Evolutionary conservation across 2,888 invertebrate genomes (phyloP).

Genomic region (Seira sanloemensis): DNA sequence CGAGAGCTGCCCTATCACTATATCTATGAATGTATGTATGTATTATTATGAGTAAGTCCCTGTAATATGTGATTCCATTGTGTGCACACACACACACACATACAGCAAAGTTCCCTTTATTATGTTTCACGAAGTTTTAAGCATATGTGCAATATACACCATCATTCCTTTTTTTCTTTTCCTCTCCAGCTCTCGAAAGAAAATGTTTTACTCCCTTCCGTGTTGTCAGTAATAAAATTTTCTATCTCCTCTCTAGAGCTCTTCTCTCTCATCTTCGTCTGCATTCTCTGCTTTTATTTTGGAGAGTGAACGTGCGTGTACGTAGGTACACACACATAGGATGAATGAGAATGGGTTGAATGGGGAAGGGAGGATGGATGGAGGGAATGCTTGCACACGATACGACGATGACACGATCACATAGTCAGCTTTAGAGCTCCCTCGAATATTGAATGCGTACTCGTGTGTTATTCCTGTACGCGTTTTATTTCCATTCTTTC

Average conservation of each 20-base stretch:
- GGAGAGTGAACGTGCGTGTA: neutral
- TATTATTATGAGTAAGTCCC: too few species aligned
- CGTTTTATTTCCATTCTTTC: conserved; percentile 1
- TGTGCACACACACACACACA: neutral
- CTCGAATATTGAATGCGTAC: conserved; percentile 29
- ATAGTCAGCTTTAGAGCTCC: conserved; percentile 20
- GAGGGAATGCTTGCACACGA: conserved; percentile 15
- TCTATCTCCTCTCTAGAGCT: conserved; percentile 6
- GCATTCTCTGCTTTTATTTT: conserved; percentile 2
- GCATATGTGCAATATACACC: neutral
- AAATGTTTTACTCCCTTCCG: conserved; percentile 11
- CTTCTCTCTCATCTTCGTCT: neutral
- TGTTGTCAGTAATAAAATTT: conserved; percentile 16
- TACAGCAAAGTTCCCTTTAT: neutral
- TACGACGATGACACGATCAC: conserved; percentile 2
- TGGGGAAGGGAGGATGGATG: neutral
- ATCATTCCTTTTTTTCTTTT: neutral
- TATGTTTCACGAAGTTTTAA: conserved; percentile 7
- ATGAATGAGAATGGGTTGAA: conserved; percentile 19
- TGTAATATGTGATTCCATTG: neutral
- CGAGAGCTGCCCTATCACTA: too few species aligned
- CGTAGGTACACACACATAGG: conserved; percentile 21
- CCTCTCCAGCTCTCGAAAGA: neutral
- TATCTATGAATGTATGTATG: too few species aligned
- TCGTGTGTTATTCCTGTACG: neutral